Conservation (phyloP, 2,113 vertebrate genomes). For the Axis porcinus region DNA sequence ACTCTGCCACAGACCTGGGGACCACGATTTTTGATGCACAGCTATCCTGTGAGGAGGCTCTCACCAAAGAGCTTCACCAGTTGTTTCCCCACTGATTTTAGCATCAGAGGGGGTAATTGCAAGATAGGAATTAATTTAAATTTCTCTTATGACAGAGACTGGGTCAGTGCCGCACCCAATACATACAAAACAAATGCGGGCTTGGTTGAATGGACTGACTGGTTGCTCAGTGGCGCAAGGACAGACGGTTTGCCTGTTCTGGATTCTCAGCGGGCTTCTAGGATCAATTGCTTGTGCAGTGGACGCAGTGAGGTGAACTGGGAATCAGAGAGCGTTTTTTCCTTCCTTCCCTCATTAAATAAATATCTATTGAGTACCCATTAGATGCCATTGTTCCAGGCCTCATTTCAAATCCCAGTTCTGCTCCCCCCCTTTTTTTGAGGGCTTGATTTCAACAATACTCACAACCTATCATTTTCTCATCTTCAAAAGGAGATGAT, state of each 20-base stretch:
- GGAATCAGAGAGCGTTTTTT: background rate
- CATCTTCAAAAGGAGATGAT: background rate
- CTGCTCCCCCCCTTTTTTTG: background rate
- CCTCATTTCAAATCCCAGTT: background rate
- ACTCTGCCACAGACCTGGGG: background rate
- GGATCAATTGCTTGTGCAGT: background rate
- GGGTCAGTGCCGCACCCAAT: background rate
- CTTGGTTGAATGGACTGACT: background rate
- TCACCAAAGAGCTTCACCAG: background rate
- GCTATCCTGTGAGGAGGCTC: background rate
- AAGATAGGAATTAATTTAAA: background rate
- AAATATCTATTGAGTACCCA: background rate
- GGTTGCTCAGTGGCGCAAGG: background rate
- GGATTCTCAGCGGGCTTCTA: background rate
- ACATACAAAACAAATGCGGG: background rate
- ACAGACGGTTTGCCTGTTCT: background rate
- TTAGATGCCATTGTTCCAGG: background rate
- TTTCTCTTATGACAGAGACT: background rate
- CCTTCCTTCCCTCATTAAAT: background rate
- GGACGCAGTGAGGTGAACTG: background rate
- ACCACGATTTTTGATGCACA: background rate
- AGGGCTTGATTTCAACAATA: background rate
- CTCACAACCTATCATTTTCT: background rate
- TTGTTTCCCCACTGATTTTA: background rate
- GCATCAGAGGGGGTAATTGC: background rate